Evolutionary conservation across 2,888 invertebrate genomes (phyloP), one percentile per base, ranked within the genome.

Genomic region (Augiades crinisus): DNA sequence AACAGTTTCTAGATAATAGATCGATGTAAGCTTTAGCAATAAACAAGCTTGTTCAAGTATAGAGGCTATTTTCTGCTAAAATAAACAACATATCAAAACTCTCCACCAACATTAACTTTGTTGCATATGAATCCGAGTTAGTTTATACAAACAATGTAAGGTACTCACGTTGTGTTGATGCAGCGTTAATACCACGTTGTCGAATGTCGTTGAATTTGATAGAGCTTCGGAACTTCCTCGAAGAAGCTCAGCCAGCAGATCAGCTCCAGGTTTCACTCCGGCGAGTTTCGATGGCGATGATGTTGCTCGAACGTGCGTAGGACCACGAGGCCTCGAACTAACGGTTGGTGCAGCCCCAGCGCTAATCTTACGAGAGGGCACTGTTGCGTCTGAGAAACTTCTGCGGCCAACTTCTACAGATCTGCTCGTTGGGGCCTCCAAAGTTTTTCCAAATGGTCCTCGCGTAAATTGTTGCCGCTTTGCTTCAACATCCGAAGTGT

Each of bases 191-290:
- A 90, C 82, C 51, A 90, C 89, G 75, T 88, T 89, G 80, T 89
- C 90, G 72, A 90, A 87, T 54, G 84, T 76, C 8, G 85, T 78
- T 3, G 92, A 91, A 56, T 92, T 91, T 10, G 94, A 92, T 50
- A 95, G 85, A 60, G 94, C 93, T 75, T 96, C 96, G 31, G 95
- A 95, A 66, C 95, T 95, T 49, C 95, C 95, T 59, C 94, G 91
- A 38, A 96, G 90, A 56, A 96, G 84, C 74, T 95, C 94, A 36
- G 95, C 95, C 55, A 96, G 87, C 55, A 95, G 83, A 71, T 95
- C 95, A 1, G 78, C 81, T 17, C 83, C 85, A 3, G 87, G 81
- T 55, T 83, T 81, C 47, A 86, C 86, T 55, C 93, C 93, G 67
- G 93, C 94, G 59, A 95, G 87, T 75, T 95, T 95, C 12, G 94